Percentiles rank a stretch among this genome's conserved stretches.
These are phyloP conservation scores for Crossoptilon crossoptilon DNA, from an alignment of 2,797 vertebrate species.

Conservation along the genomic window DNA sequence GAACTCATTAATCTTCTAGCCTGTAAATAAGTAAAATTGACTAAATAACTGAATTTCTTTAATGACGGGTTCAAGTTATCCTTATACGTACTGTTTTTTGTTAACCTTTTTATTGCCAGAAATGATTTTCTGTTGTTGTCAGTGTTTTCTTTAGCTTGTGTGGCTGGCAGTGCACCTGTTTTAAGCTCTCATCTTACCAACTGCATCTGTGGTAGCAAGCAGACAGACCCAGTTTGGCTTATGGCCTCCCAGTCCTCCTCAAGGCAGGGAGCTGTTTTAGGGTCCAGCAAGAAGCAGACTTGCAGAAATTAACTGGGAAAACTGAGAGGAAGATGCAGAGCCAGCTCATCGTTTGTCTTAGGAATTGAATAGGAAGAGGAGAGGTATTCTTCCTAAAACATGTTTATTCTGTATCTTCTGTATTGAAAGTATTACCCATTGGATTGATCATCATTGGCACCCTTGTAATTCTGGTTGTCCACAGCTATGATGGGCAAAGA, in stretches of 20 bases:
- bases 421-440: neutral
- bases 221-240: neutral
- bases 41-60: conserved; percentile 98
- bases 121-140: conserved; percentile 40
- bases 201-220: rapidly evolving
- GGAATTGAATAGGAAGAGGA: neutral
- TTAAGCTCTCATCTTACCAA: neutral
- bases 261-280: neutral
- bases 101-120: conserved; percentile 87
- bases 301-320: neutral
- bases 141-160: conserved; percentile 38
- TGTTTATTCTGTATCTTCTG: neutral
- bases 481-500: neutral
- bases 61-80: conserved; percentile 93
- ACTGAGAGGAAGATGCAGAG: neutral
- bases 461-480: neutral
- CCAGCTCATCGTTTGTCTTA: neutral
- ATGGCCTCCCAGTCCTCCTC: neutral
- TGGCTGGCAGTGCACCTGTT: conserved; percentile 9
- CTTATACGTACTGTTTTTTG: conserved; percentile 90
- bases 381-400: neutral
- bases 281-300: neutral
- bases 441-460: too few relatives aligned
- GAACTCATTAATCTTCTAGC: conserved; percentile 93
- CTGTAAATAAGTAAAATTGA: conserved; percentile 99